Evolutionary conservation across 2,113 vertebrate species (phyloP).

Genomic region (Sakesphorus luctuosus): DNA sequence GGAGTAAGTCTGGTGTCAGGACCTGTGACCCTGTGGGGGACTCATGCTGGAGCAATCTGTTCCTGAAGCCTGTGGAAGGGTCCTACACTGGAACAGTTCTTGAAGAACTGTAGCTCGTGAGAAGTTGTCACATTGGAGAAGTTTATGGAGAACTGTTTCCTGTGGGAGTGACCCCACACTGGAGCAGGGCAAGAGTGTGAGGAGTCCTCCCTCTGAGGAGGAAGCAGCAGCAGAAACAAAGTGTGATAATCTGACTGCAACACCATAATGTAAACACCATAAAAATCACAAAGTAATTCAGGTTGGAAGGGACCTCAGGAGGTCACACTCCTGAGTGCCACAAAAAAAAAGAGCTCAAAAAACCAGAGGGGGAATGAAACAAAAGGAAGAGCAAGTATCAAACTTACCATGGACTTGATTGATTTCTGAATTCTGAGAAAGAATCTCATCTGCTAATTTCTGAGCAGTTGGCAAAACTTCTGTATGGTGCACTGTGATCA

Average conservation of each 20-base stretch:
- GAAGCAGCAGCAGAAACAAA: background rate
- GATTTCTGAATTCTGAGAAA: conserved; percentile 98
- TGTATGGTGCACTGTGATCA: conserved; percentile 98
- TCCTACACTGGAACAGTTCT: background rate
- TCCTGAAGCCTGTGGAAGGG: background rate
- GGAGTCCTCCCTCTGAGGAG: background rate
- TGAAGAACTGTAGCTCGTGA: background rate
- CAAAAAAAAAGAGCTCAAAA: background rate
- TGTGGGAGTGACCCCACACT: background rate
- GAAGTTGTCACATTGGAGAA: background rate
- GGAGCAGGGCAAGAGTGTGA: background rate
- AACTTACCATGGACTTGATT: conserved; percentile 98
- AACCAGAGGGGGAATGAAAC: background rate
- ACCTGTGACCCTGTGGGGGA: background rate
- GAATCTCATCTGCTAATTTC: conserved; percentile 97
- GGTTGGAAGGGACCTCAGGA: background rate
- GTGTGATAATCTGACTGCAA: background rate
- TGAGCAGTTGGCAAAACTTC: conserved; percentile 98
- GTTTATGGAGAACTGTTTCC: background rate
- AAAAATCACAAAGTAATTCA: background rate
- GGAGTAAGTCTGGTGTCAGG: background rate
- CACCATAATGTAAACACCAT: background rate
- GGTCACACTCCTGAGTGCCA: background rate
- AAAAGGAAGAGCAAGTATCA: background rate
- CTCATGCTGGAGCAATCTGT: background rate